Base-by-base conservation (phyloP, 1,140 invertebrate genomes). In the Pemphigus obesinymphae region DNA sequence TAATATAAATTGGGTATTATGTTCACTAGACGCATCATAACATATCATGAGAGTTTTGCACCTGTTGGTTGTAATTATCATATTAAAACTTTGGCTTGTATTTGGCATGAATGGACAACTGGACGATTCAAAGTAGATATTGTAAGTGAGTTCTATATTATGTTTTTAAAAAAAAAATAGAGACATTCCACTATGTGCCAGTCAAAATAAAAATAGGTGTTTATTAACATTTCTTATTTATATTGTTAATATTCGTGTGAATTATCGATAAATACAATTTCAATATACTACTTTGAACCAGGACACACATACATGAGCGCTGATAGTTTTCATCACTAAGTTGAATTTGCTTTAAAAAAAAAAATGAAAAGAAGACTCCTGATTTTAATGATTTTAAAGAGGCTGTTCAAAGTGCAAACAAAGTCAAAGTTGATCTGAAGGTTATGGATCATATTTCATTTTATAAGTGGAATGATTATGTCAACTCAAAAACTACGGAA, bases 271-370 rank as follows among this genome's bases (percentile, higher is more conserved):
- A 61, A 17, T 61, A 61, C 26, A 61, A 61, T 61, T 61, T 26
- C 15, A 29, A 61, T 61, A 29, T 61, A 61, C 26, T 61, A 61
- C 58, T 31, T 61, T 17, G 58, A 61, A 61, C 26, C 26, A 61
- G 26, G 26, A 26, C 58, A 61, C 26, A 61, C 29, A 61, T 61
- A 61, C 26, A 31, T 61, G 58, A 61, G 58, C 20, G 31, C 31
- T 34, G 58, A 66, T 66, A 66, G 61, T 66, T 66, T 66, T 66
- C 61, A 66, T 66, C 61, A 66, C 34, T 15, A 66, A 29, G 20
- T 66, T 17, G 31, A 63, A 63, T 34, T 63, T 13, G 26, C 26
- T 31, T 63, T 63, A 66, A 66, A 66, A 63, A 66, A 66, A 66
- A 4, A 66, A n/a, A n/a, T n/a, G n/a, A n/a, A 66, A 66, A 66